Percentiles rank a stretch among this genome's conserved stretches.
phyloP scores from a whole-genome alignment of 1,140 invertebrate genomes.

The Chelonus insularis region DNA sequence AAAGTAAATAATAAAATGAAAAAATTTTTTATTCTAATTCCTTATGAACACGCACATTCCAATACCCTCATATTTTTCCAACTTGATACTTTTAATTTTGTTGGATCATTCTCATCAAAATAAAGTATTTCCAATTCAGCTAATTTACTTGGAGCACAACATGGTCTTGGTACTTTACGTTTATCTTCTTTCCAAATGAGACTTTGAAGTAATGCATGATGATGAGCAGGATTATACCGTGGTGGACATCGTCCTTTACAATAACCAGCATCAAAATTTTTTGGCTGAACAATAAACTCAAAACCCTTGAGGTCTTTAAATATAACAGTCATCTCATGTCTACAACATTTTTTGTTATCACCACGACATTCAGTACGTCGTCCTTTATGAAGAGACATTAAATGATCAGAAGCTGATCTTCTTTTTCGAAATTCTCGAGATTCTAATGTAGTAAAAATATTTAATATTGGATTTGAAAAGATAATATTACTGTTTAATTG shows the following conservation, averaged over 20 bases:
- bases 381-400: conserved; percentile 50
- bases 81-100: conserved; percentile 69
- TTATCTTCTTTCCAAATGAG: conserved; percentile 68
- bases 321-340: conserved; percentile 67
- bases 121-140: conserved; percentile 70
- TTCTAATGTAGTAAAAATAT: conserved; percentile 51
- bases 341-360: conserved; percentile 66
- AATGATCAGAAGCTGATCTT: conserved; percentile 41
- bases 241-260: conserved; percentile 74
- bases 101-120: conserved; percentile 66
- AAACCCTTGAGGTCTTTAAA: conserved; percentile 72
- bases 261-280: conserved; percentile 72
- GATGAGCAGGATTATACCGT: conserved; percentile 70
- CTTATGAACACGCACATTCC: conserved; percentile 75
- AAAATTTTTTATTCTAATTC: neutral
- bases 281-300: conserved; percentile 72
- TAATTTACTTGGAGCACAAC: conserved; percentile 73
- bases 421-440: conserved; percentile 16
- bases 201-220: conserved; percentile 74
- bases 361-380: conserved; percentile 59
- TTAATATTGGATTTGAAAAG: conserved; percentile 44
- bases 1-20: neutral
- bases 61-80: conserved; percentile 74
- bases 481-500: conserved; percentile 43
- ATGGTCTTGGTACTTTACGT: conserved; percentile 66